Evolutionary conservation across 2,888 invertebrate genomes (phyloP).

Genomic region (Lingula anatina): DNA sequence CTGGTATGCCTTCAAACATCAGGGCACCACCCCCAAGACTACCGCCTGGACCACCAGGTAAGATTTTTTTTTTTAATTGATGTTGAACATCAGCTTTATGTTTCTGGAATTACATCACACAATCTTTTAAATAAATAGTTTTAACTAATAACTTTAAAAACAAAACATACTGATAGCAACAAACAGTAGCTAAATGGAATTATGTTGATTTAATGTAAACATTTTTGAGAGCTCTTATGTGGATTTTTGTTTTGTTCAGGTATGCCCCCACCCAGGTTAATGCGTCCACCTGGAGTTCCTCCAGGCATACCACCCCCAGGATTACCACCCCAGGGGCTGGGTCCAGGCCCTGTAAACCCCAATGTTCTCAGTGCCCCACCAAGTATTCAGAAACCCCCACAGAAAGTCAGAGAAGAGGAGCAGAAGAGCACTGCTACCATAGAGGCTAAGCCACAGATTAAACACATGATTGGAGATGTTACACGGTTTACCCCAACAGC

Average conservation of each 20-base stretch:
- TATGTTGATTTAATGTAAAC: too few relatives aligned
- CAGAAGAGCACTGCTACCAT: slow-evolving; percentile 66
- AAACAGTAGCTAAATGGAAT: too few relatives aligned
- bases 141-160: too few relatives aligned
- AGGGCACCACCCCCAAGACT: slow-evolving; percentile 52
- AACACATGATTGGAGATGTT: slow-evolving; percentile 64
- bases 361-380: slow-evolving; percentile 79
- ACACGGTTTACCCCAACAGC: slow-evolving; percentile 93
- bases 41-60: slow-evolving; percentile 61
- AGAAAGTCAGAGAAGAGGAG: slow-evolving; percentile 26
- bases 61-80: background rate
- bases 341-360: slow-evolving; percentile 50
- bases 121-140: too few relatives aligned
- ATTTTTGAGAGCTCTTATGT: too few relatives aligned
- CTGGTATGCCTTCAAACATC: slow-evolving; percentile 43
- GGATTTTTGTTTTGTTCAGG: slow-evolving; percentile 19
- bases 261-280: slow-evolving; percentile 39
- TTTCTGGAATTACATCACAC: too few relatives aligned
- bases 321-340: slow-evolving; percentile 26
- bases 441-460: slow-evolving; percentile 93
- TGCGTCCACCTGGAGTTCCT: slow-evolving; percentile 32
- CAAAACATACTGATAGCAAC: too few relatives aligned
- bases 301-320: slow-evolving; percentile 15
- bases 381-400: slow-evolving; percentile 67
- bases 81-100: too few relatives aligned